Conservation (phyloP, 2,113 vertebrate species). For the Gnathonemus longibarbis region DNA sequence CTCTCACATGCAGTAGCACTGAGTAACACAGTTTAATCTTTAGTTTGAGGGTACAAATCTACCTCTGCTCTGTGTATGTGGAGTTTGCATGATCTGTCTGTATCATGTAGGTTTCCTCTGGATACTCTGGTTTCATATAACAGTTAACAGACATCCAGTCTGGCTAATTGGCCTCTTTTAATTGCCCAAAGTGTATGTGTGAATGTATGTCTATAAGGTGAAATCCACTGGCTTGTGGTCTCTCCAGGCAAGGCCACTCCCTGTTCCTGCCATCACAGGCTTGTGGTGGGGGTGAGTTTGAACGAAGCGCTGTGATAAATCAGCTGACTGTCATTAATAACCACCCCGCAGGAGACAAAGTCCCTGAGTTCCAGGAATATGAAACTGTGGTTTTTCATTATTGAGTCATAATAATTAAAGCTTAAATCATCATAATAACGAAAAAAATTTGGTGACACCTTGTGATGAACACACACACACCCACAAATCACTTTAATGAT, state of each 20-base stretch:
- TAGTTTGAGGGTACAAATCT: neutral
- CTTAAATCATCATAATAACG: neutral
- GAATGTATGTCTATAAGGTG: neutral
- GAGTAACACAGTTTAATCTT: neutral
- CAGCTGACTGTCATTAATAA: neutral
- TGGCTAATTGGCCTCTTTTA: neutral
- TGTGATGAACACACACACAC: neutral
- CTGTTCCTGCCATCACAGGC: neutral
- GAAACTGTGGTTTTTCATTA: conserved; percentile 1
- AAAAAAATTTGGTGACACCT: neutral
- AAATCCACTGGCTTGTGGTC: neutral
- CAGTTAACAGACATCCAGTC: neutral
- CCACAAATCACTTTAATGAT: neutral
- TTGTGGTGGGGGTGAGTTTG: neutral
- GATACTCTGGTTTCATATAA: neutral
- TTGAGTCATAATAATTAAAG: neutral
- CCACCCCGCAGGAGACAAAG: neutral
- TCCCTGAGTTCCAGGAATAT: neutral
- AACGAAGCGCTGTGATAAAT: neutral
- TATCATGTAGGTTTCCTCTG: neutral
- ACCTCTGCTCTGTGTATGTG: neutral
- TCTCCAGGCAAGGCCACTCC: neutral
- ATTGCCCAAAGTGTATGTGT: neutral
- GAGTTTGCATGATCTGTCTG: neutral
- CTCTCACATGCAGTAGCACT: neutral